Conservation (phyloP, 2,888 invertebrate genomes). For the Diaperis boleti region DNA sequence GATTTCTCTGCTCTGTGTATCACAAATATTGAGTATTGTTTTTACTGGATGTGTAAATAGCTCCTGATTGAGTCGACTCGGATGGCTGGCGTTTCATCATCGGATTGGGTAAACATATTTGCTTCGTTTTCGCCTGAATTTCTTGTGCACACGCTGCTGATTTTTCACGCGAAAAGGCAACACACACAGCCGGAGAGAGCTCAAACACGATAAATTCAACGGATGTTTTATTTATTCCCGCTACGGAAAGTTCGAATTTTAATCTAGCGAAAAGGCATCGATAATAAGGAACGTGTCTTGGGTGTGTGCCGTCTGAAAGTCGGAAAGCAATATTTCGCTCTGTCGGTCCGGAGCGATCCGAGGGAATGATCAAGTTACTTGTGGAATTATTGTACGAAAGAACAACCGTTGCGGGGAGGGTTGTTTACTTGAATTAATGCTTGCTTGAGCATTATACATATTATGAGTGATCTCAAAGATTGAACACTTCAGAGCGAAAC, state of each 20-base stretch:
- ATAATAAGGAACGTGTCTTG: conserved; percentile 9
- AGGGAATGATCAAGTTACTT: no score
- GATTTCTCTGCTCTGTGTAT: conserved; percentile 45
- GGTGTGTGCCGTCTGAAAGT: background rate
- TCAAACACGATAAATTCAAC: conserved; percentile 10
- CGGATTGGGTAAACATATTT: conserved; percentile 39
- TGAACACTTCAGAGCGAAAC: no score
- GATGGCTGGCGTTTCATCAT: conserved; percentile 29
- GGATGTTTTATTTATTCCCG: conserved; percentile 20
- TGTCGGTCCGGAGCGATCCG: background rate
- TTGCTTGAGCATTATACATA: no score
- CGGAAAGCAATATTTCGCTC: conserved; percentile 2
- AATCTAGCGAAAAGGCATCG: conserved; percentile 13
- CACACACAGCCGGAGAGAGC: conserved; percentile 9
- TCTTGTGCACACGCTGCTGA: conserved; percentile 36
- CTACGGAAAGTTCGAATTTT: conserved; percentile 21
- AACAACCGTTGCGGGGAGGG: no score
- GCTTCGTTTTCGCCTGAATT: conserved; percentile 40
- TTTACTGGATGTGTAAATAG: conserved; percentile 50
- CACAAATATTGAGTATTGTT: conserved; percentile 50
- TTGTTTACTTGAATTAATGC: no score
- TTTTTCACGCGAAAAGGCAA: conserved; percentile 38
- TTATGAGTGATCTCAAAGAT: no score
- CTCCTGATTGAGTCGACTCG: conserved; percentile 46
- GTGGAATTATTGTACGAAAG: no score